Base-by-base conservation (phyloP, 2,888 invertebrate genomes). In the Leucozona laternaria region DNA sequence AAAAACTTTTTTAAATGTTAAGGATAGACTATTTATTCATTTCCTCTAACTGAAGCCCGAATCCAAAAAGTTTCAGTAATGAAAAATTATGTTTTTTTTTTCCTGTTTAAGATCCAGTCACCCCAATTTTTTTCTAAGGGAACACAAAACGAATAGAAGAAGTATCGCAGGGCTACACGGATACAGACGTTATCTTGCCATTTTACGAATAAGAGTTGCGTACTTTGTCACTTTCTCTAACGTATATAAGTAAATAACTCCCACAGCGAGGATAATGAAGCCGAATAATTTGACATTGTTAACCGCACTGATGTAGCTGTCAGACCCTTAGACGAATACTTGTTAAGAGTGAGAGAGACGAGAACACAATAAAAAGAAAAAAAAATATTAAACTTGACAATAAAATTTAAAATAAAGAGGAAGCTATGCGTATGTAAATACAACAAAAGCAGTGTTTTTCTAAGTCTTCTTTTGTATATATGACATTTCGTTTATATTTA, bases 341-440 rank as follows among this genome's bases (percentile, higher is more conserved):
- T 37, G 62, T 48, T 25, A 37, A 5, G 8, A 25, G 31, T 13
- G 13, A 10, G 17, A 11, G 25, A 62, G 15, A 20, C n/a, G 13
- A 31, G 17, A n/a, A n/a, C 4, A 43, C 43, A 5, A 45, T 5
- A 25, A 43, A 1, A 17, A 11, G 50, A 13, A 66, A 66, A 57
- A 66, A 68, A 72, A 75, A 55, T 62, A 81, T 81, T 77, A 77
- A 72, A 85, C 78, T 81, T 70, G 77, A 64, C 77, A 78, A 81
- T 81, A 85, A 85, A 85, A 71, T 76, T 81, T 81, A 62, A 81
- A 85, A 77, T 80, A 76, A 85, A 80, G 80, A 77, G 20, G 48
- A 31, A 22, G 15, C 7, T 22, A 2, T 50, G 11, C 13, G 1
- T 11, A 4, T 1, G 2, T 25, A 7, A 1, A 17, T 6, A 34